Conservation (phyloP, 2,113 vertebrate species). For the Eolophus roseicapilla region DNA sequence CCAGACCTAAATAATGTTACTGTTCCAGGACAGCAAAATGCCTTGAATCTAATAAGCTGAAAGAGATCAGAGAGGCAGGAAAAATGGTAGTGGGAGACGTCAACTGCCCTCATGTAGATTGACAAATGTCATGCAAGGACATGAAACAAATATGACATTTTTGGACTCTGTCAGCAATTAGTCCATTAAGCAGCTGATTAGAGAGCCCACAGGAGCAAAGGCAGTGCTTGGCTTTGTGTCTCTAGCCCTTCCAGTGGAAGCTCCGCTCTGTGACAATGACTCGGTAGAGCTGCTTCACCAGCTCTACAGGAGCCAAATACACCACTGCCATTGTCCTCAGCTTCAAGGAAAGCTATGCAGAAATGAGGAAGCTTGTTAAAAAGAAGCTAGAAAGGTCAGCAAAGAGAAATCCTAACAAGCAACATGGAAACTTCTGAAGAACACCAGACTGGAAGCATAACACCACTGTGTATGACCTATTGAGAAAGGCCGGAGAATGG, state of each 20-base stretch:
- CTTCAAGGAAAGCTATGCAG: not conserved
- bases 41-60: not conserved
- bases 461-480: slow-evolving; percentile 40
- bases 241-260: not conserved
- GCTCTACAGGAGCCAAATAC: not conserved
- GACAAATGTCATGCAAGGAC: not conserved
- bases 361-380: slow-evolving; percentile 20
- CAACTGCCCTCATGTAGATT: not conserved
- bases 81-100: not conserved
- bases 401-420: slow-evolving; percentile 3
- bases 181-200: not conserved
- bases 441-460: not conserved
- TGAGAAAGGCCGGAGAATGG: slow-evolving; percentile 23
- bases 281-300: not conserved
- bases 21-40: not conserved
- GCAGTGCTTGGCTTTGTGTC: not conserved
- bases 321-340: not conserved
- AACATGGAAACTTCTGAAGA: slow-evolving; percentile 33
- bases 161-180: not conserved
- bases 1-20: not conserved
- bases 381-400: slow-evolving; percentile 48
- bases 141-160: slow-evolving; percentile 16
- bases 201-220: not conserved
- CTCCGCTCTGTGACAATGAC: not conserved
- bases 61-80: not conserved